Conservation (phyloP, 2,113 vertebrate species). For the Muscicapa adusta region DNA sequence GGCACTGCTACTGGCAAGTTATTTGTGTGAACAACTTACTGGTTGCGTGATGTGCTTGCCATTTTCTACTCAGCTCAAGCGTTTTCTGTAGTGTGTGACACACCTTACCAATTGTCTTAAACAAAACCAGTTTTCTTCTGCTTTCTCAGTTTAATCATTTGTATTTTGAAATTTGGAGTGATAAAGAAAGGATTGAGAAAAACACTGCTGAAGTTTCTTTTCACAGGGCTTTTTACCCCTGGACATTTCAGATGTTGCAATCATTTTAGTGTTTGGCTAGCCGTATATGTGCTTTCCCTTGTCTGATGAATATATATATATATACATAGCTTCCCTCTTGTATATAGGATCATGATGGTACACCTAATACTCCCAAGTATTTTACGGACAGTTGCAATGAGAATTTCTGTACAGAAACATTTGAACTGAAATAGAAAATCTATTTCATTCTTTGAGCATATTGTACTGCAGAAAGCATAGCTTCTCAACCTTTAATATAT, state of each 20-base stretch:
- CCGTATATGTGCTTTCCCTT: neutral
- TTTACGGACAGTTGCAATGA: neutral
- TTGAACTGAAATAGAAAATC: neutral
- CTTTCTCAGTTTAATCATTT: neutral
- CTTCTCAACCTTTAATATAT: neutral
- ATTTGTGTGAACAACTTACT: neutral
- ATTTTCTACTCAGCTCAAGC: neutral
- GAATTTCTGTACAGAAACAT: neutral
- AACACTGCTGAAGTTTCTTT: neutral
- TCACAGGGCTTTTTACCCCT: neutral
- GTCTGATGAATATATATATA: neutral
- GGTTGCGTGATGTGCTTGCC: neutral
- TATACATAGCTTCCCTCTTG: neutral
- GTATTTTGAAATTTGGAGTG: neutral
- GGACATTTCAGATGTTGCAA: neutral
- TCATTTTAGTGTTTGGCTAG: neutral
- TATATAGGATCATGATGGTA: neutral
- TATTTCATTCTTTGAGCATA: neutral
- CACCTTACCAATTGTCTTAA: neutral
- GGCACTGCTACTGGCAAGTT: neutral
- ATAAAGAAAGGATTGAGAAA: neutral
- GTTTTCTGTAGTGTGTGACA: neutral
- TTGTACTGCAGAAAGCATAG: neutral
- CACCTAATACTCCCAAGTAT: neutral
- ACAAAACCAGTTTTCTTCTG: neutral